A percentile compares a stretch with the other conserved stretches of the same genome.
Conservation (phyloP, 2,113 vertebrate species). For the Melanerpes formicivorus region DNA sequence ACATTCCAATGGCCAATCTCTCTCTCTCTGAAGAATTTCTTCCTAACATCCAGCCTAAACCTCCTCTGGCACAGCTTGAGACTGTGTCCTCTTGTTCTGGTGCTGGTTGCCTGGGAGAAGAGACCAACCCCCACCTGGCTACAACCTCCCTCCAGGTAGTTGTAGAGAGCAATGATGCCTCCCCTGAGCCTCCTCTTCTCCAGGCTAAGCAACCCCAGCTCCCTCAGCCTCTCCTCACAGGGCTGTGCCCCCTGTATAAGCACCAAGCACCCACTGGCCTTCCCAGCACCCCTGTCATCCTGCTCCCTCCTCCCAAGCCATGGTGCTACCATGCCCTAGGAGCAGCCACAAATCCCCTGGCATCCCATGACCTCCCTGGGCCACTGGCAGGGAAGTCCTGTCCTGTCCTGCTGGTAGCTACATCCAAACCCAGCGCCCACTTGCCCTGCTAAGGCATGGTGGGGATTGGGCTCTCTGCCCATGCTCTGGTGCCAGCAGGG, state of each 20-base stretch:
- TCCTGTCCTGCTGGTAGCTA: not conserved
- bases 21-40: no score
- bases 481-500: accelerated
- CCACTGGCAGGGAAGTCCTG: not conserved
- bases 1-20: no score
- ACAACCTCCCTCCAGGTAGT: no score
- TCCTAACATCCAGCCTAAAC: no score
- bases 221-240: no score
- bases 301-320: not conserved
- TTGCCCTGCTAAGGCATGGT: not conserved
- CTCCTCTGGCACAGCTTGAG: no score
- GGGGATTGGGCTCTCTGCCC: not conserved
- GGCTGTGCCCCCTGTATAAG: accelerated
- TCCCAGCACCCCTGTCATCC: not conserved
- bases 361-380: not conserved
- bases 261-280: not conserved
- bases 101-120: no score
- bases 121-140: no score
- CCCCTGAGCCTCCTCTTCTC: no score
- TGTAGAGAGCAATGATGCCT: no score
- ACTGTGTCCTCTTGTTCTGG: no score
- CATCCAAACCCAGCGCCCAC: accelerated
- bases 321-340: not conserved
- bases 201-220: no score
- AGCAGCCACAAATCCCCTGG: not conserved